phyloP scores from a whole-genome alignment of 2,888 invertebrate genomes.

The Prosapia bicincta region DNA sequence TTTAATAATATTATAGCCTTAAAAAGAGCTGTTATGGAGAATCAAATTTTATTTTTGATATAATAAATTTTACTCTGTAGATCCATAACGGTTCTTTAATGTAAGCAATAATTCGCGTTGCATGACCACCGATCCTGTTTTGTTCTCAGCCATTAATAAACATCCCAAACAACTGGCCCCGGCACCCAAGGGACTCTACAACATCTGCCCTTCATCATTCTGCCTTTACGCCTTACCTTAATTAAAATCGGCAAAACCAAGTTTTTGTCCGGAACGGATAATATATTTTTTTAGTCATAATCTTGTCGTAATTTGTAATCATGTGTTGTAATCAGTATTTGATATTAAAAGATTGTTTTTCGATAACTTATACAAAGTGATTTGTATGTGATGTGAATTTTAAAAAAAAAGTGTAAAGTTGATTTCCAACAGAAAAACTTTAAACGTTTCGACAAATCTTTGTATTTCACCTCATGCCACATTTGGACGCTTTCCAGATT shows the following conservation, averaged over 20 bases:
- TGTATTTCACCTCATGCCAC: background rate
- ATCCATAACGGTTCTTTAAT: background rate
- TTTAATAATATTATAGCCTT: background rate
- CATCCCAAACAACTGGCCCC: background rate
- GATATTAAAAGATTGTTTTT: background rate
- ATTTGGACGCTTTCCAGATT: background rate
- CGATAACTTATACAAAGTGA: constrained; percentile 20
- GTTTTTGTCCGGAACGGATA: constrained; percentile 17
- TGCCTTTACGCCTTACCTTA: background rate
- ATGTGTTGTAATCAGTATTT: constrained; percentile 13
- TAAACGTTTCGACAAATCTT: background rate
- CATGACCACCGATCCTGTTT: constrained; percentile 3
- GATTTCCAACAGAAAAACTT: background rate
- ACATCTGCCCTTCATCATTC: constrained; percentile 2
- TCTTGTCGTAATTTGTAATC: constrained; percentile 26
- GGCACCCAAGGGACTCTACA: background rate
- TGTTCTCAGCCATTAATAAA: constrained; percentile 9
- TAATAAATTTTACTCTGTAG: background rate
- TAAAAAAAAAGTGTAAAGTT: background rate
- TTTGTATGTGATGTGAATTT: constrained; percentile 13
- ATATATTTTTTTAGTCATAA: constrained; percentile 34
- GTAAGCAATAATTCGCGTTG: background rate
- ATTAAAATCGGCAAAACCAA: constrained; percentile 17
- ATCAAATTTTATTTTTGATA: background rate
- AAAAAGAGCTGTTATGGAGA: background rate